Conservation (phyloP, 2,113 vertebrate genomes). For the Hucho hucho region DNA sequence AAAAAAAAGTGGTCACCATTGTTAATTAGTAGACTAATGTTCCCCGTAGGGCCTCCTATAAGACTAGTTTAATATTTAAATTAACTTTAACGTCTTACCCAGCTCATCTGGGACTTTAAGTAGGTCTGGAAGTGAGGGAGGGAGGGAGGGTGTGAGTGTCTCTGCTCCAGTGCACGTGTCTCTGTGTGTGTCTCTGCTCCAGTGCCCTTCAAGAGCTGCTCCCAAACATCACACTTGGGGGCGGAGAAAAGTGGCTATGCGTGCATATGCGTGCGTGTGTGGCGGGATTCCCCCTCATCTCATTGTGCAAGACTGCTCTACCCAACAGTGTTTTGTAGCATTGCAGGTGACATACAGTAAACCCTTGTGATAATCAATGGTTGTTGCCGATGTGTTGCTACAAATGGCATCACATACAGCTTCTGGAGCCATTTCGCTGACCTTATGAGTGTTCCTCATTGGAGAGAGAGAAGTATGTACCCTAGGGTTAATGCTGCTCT, state of each 20-base stretch:
- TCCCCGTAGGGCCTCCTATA: constrained; percentile 2
- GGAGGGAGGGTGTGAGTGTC: constrained; percentile 1
- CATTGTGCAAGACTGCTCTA: neutral
- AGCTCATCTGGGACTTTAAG: constrained; percentile 33
- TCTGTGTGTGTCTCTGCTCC: constrained; percentile 2
- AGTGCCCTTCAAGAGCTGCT: constrained; percentile 17
- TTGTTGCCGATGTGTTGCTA: neutral
- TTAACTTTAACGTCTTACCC: constrained; percentile 30
- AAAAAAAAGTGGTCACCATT: neutral
- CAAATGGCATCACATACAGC: neutral
- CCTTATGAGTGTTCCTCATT: neutral
- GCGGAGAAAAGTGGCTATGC: neutral
- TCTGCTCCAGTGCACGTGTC: neutral
- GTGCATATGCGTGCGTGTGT: constrained; percentile 7
- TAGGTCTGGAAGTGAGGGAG: constrained; percentile 25
- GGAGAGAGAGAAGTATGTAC: neutral
- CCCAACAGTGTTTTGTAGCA: neutral
- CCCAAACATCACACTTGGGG: constrained; percentile 9
- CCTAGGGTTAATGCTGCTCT: neutral
- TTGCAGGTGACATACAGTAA: neutral
- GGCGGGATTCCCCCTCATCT: neutral
- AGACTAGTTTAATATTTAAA: constrained; percentile 56
- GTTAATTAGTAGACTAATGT: constrained; percentile 11
- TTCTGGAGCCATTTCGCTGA: neutral
- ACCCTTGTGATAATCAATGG: neutral